Conservation (phyloP, 2,113 vertebrate genomes). For the Lepus europaeus region DNA sequence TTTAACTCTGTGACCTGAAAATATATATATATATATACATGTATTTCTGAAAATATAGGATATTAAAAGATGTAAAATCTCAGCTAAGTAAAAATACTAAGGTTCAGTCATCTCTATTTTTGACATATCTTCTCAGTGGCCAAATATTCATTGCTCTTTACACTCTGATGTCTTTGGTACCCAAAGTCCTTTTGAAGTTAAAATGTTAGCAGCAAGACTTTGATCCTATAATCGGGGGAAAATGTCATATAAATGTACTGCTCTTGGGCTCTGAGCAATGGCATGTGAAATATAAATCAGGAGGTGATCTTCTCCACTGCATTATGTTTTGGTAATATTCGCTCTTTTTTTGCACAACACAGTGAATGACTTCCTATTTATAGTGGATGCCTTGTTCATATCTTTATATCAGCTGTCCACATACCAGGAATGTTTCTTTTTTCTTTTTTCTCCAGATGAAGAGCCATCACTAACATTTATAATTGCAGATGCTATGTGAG, state of each 20-base stretch:
- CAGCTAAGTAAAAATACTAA: conserved; percentile 27
- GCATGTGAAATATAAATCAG: background rate
- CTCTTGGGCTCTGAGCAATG: background rate
- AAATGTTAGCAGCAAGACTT: conserved; percentile 55
- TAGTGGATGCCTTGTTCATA: background rate
- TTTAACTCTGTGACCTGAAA: background rate
- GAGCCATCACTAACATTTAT: background rate
- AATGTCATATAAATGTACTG: conserved; percentile 50
- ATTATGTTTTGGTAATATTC: background rate
- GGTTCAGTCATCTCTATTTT: conserved; percentile 41
- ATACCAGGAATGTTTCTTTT: background rate
- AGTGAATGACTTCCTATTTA: background rate
- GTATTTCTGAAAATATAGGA: background rate
- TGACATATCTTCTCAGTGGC: background rate
- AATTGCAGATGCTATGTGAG: background rate
- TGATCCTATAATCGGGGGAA: conserved; percentile 50
- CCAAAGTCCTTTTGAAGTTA: conserved; percentile 61
- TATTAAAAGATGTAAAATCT: conserved; percentile 2
- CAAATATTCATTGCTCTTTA: conserved; percentile 47
- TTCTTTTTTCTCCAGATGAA: background rate
- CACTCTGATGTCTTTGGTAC: conserved; percentile 9
- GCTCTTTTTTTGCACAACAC: background rate
- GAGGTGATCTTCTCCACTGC: background rate
- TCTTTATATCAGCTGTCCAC: background rate
- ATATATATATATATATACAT: background rate